Evolutionary conservation across 2,888 invertebrate species (phyloP).

Genomic region (Physocephala rufipes): DNA sequence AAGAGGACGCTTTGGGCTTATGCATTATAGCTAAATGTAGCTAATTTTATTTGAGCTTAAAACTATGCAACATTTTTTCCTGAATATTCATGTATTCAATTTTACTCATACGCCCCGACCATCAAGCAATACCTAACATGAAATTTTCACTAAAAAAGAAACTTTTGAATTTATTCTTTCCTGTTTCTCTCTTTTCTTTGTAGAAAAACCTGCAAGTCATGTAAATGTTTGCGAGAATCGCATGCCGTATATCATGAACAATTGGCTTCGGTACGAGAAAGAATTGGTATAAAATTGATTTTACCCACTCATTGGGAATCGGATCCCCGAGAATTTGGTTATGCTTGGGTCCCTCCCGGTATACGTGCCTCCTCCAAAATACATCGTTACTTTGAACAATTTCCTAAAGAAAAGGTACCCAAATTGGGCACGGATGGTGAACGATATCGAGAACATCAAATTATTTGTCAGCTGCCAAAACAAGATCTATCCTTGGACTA

Average conservation of each 20-base stretch:
- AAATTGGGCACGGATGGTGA: conserved; percentile 81
- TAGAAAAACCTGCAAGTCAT: conserved; percentile 93
- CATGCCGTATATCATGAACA: conserved; percentile 92
- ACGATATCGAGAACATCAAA: conserved; percentile 79
- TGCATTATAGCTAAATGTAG: too few species aligned
- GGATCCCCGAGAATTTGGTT: conserved; percentile 73
- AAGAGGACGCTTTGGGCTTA: too few species aligned
- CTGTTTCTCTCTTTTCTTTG: conserved; percentile 47
- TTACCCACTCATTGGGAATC: conserved; percentile 69
- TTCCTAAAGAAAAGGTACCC: conserved; percentile 84
- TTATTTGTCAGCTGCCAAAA: conserved; percentile 90
- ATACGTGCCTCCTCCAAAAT: conserved; percentile 63
- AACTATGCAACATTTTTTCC: not conserved
- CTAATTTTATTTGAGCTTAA: not conserved
- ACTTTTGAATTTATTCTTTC: not conserved
- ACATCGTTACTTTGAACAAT: conserved; percentile 90
- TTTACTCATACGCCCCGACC: not conserved
- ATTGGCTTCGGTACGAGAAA: conserved; percentile 79
- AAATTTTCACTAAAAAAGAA: not conserved
- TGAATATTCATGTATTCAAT: not conserved
- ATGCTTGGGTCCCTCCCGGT: conserved; percentile 74
- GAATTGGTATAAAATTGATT: conserved; percentile 72
- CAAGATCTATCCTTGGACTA: conserved; percentile 92
- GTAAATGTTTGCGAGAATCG: conserved; percentile 89
- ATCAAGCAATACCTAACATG: not conserved